A percentile compares a stretch with the other conserved stretches of the same genome.
Conservation (phyloP, 2,113 vertebrate species). For the Fulica atra region DNA sequence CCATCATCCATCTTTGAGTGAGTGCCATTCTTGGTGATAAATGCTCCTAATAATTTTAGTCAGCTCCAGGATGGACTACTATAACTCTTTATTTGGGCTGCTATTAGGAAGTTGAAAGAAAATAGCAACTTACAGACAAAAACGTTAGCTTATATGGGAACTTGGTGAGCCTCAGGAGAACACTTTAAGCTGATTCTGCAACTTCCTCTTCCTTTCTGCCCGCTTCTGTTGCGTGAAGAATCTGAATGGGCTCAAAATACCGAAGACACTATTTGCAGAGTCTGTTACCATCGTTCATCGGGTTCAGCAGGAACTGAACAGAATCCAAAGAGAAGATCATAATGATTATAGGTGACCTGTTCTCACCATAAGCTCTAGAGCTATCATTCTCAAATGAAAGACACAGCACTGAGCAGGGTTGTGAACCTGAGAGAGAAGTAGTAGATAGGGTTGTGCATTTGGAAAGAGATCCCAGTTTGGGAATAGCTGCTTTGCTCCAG, state of each 20-base stretch:
- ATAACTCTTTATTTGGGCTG: neutral
- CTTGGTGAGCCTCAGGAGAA: neutral
- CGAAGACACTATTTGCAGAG: neutral
- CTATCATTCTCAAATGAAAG: neutral
- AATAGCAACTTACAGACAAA: neutral
- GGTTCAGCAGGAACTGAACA: neutral
- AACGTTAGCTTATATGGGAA: neutral
- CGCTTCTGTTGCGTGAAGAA: neutral
- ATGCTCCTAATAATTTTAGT: neutral
- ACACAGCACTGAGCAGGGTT: neutral
- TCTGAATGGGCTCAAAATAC: neutral
- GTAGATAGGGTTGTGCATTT: neutral
- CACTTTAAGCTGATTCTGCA: neutral
- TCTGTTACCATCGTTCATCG: neutral
- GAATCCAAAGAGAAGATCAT: neutral
- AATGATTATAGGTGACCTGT: neutral
- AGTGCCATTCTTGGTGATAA: neutral
- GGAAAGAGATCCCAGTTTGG: neutral
- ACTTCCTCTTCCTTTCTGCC: neutral
- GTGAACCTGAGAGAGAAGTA: neutral
- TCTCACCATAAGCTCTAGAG: neutral
- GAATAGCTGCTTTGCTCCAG: neutral
- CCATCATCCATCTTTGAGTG: constrained; percentile 33
- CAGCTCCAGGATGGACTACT: neutral
- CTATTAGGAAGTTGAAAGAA: neutral